A percentile compares a stretch with the other conserved stretches of the same genome.
Evolutionary conservation across 2,113 vertebrate species (phyloP).

Genomic region (Chascanopsetta lugubris): DNA sequence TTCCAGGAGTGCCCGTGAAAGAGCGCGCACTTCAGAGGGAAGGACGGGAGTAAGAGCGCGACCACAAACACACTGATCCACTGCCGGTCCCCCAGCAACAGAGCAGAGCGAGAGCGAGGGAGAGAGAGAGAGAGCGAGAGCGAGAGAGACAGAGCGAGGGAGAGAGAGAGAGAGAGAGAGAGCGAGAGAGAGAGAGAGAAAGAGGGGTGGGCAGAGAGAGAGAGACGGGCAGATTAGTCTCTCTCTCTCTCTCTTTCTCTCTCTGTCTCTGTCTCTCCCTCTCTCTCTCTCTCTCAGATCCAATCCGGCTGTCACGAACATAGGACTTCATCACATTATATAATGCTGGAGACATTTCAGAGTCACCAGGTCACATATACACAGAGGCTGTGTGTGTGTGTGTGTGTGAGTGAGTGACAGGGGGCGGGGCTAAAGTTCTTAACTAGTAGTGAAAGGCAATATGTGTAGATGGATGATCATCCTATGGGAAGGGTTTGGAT

Average conservation of each 20-base stretch:
- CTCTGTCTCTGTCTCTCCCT: conserved; percentile 62
- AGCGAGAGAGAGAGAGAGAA: background rate
- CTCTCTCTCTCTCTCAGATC: conserved; percentile 68
- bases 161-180: conserved; percentile 21
- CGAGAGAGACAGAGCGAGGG: background rate
- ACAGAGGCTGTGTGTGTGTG: no score
- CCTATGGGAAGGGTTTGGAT: no score
- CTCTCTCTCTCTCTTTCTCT: conserved; percentile 48
- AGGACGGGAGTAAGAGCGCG: conserved; percentile 29
- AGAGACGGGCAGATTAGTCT: conserved; percentile 67
- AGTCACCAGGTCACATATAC: background rate
- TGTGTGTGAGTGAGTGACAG: no score
- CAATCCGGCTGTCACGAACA: conserved; percentile 61
- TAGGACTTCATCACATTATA: conserved; percentile 36
- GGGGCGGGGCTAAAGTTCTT: no score
- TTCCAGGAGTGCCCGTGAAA: conserved; percentile 34
- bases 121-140: conserved; percentile 7
- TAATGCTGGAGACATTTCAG: conserved; percentile 38
- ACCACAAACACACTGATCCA: conserved; percentile 44
- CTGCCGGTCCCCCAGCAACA: conserved; percentile 45
- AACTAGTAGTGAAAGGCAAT: no score
- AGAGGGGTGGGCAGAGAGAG: conserved; percentile 9
- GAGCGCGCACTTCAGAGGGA: conserved; percentile 13
- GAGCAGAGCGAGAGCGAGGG: conserved; percentile 15
- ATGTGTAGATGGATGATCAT: no score